Base-by-base conservation (phyloP, 2,797 vertebrate species). In the Tadarida brasiliensis region DNA sequence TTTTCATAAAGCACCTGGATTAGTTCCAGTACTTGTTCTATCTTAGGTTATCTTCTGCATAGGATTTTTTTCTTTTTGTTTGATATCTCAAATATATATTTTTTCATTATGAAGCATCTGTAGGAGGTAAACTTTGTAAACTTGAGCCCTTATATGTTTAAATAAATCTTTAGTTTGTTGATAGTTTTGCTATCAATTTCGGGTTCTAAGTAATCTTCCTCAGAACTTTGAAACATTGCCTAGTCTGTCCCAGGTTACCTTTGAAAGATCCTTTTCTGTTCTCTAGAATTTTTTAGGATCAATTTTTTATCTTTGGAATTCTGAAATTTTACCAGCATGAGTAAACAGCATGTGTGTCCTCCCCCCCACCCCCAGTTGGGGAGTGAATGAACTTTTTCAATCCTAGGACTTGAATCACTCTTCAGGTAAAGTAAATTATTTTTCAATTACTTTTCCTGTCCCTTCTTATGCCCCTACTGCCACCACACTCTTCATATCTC, bases 251-350 rank as follows among this genome's bases (percentile, higher is more conserved):
- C 28, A 33, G 3, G 24, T 86, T 30, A 59, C 1, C 16, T 93
- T 74, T 71, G 47, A 93, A 80, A 96, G 39, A 74, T 74, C 2
- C 57, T 56, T 73, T 54, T n/a, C 30, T 74, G 61, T 73, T 87
- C 30, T 59, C 54, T 51, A 91, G 65, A 80, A 83, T 44, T 1
- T 93, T 90, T 96, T 65, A 76, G 33, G 12, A 84, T 91, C 8
- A 56, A 26, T 84, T 88, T 94, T 77, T 73, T 49, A 88, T 68
- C 47, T 33, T 59, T 87, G 39, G n/a, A 86, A 91, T 91, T 93
- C 35, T 24, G 44, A 30, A 74, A 54, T 83, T 87, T 82, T 11
- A 71, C 20, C 61, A 86, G 56, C n/a, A 33, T 39, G 15, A 39
- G n/a, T 80, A 39, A 90, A 47, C 57, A 33, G 30, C 44, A 28